Conservation (phyloP, 1,140 invertebrate species). For the Eupristina koningsbergeri region DNA sequence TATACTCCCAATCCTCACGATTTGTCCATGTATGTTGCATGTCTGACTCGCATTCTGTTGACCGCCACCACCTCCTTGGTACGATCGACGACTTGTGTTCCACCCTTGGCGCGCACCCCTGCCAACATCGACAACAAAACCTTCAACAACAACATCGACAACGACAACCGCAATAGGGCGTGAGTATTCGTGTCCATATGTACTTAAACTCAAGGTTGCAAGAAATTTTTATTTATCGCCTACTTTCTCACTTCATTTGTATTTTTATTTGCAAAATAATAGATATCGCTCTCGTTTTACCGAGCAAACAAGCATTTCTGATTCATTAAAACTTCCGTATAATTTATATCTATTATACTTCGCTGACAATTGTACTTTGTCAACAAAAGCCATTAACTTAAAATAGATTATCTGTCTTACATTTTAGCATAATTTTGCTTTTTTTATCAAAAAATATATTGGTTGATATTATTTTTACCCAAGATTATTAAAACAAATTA, state of each 20-base stretch:
- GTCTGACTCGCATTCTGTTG: slow-evolving; percentile 6
- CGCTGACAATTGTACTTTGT: too few relatives aligned
- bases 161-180: slow-evolving; percentile 54
- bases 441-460: too few relatives aligned
- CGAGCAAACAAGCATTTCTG: too few relatives aligned
- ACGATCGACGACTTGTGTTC: slow-evolving; percentile 18
- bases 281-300: not conserved
- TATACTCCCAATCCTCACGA: slow-evolving; percentile 22
- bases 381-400: too few relatives aligned
- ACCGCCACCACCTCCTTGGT: not conserved
- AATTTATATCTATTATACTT: too few relatives aligned
- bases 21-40: slow-evolving; percentile 39
- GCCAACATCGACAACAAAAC: slow-evolving; percentile 25
- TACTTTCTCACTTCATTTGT: not conserved
- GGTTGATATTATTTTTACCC: too few relatives aligned
- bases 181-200: slow-evolving; percentile 56
- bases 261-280: not conserved
- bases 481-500: too few relatives aligned
- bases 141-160: not conserved
- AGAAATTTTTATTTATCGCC: not conserved
- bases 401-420: too few relatives aligned
- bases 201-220: not conserved
- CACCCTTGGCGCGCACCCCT: not conserved
- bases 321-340: too few relatives aligned
- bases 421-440: too few relatives aligned